Base-by-base conservation (phyloP, 2,113 vertebrate species). In the Meles meles region DNA sequence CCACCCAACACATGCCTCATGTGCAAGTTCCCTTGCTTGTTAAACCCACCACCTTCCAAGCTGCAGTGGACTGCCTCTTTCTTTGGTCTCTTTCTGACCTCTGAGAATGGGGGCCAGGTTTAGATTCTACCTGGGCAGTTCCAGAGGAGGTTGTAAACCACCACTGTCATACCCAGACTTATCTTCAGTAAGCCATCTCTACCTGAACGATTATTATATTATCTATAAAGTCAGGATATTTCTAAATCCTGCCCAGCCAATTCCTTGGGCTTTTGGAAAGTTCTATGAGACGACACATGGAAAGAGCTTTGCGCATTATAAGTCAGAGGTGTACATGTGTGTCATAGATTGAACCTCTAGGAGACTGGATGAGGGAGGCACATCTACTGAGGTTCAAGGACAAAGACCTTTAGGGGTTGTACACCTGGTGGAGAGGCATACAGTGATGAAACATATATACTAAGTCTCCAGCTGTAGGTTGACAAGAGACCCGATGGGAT, bases 401-500 rank as follows among this genome's bases (percentile, higher is more conserved):
- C 37, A 23, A 65, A 67, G 37, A 31, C 34, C 18, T 34, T 92
- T 0, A 34, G 37, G 9, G 21, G 1, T 18, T 76, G 21, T 6
- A 39, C 2, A 55, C 3, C 25, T 2, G 20, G 5, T 25, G 1
- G 31, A 27, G 21, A 63, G 14, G 7, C 4, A 14, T 11, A 65
- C 90, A 39, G 25, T 52, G 37, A 29, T 79, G 69, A 82, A n/a
- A 39, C 7, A 44, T 65, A 52, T 55, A 77, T 1, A 80, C 4
- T 23, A 5, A 85, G 7, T 11, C 10, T 88, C 27, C 20, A 74
- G 69, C 7, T 81, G 8, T 61, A 18, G 23, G 7, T 59, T 63
- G 18, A 14, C 6, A 10, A 44, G 59, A 83, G 12, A 9, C 44
- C 69, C 57, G 29, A 11, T 9, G 39, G 63, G 23, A 55, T 81